Evolutionary conservation across 2,797 vertebrate species (phyloP).

Genomic region (Coccyzus lansbergi): DNA sequence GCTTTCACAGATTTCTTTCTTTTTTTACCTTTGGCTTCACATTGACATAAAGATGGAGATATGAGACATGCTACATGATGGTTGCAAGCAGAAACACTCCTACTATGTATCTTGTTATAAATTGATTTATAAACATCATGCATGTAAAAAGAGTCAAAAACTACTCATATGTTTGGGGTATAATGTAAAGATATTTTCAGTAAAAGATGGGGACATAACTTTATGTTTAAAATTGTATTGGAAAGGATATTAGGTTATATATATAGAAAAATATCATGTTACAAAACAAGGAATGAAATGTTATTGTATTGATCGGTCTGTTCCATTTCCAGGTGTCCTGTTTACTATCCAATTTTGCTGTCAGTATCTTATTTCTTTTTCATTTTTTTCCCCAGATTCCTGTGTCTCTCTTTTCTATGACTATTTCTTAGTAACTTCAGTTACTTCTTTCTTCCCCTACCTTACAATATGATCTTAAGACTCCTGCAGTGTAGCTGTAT

Average conservation of each 20-base stretch:
- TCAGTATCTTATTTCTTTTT: background rate
- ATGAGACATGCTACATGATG: background rate
- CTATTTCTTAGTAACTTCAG: background rate
- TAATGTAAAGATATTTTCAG: background rate
- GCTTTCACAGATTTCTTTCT: background rate
- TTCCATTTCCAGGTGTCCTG: background rate
- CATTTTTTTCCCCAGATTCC: background rate
- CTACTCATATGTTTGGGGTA: background rate
- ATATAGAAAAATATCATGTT: background rate
- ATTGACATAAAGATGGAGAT: background rate
- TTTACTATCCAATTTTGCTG: background rate
- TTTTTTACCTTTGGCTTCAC: background rate
- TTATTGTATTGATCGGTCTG: background rate
- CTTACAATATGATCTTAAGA: background rate
- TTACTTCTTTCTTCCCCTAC: background rate
- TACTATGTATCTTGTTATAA: background rate
- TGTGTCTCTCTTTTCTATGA: background rate
- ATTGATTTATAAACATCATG: background rate
- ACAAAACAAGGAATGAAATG: background rate
- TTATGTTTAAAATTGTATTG: background rate
- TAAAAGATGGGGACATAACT: background rate
- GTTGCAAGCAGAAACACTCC: background rate
- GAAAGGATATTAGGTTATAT: background rate
- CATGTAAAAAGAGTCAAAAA: background rate
- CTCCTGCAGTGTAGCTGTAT: background rate